Percentiles rank a stretch among this genome's conserved stretches.
Evolutionary conservation across 2,113 vertebrate genomes (phyloP).

Genomic region (Beaufortia kweichowensis): DNA sequence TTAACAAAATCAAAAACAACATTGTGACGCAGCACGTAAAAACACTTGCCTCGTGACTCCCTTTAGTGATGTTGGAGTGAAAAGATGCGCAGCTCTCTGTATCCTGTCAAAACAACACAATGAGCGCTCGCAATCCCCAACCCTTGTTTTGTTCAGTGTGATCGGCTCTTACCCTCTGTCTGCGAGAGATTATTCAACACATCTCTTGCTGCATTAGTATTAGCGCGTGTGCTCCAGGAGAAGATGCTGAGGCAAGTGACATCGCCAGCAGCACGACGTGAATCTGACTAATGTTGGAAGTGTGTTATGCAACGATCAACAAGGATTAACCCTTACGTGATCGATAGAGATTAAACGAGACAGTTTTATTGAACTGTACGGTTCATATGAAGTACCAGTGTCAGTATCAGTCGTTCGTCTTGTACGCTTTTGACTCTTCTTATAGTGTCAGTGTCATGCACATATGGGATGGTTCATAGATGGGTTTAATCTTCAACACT

Average conservation of each 20-base stretch:
- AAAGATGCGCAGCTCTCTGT: conserved; percentile 35
- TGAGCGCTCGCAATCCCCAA: neutral
- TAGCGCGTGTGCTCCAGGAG: neutral
- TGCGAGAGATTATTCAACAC: conserved; percentile 11
- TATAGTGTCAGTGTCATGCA: neutral
- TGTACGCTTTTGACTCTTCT: neutral
- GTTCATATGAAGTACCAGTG: neutral
- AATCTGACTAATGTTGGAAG: conserved; percentile 56
- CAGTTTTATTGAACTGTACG: neutral
- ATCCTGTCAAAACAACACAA: conserved; percentile 5
- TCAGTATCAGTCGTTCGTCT: neutral
- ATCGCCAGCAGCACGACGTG: conserved; percentile 52
- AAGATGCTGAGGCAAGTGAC: conserved; percentile 46
- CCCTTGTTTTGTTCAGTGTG: conserved; percentile 35
- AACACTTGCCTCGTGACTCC: conserved; percentile 47
- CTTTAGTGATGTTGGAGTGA: neutral
- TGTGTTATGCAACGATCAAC: conserved; percentile 72
- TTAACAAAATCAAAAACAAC: neutral
- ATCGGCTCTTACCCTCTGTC: conserved; percentile 41
- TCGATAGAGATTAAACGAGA: neutral
- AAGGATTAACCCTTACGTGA: conserved; percentile 51
- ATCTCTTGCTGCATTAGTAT: conserved; percentile 7
- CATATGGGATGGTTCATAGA: neutral
- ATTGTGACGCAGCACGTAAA: conserved; percentile 53
- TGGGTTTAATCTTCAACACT: neutral